Conservation (phyloP, 2,888 invertebrate genomes). For the Mylabris sibirica region DNA sequence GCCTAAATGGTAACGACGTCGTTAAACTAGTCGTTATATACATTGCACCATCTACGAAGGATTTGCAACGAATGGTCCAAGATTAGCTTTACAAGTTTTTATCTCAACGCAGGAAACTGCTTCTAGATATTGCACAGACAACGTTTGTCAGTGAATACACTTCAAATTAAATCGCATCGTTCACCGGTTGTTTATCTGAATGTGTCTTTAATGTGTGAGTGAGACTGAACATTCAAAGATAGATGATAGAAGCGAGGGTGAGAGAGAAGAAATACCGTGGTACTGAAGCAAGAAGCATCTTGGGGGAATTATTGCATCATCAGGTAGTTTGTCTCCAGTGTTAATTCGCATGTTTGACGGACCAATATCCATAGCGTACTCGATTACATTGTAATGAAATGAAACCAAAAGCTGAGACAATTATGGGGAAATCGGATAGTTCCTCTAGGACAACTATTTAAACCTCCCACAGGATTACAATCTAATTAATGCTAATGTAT, state of each 20-base stretch:
- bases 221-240: neutral
- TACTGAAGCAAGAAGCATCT: neutral
- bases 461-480: conserved; percentile 6
- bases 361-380: neutral
- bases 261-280: neutral
- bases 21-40: conserved; percentile 52
- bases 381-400: conserved; percentile 6
- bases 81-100: conserved; percentile 48
- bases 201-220: neutral
- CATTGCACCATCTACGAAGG: conserved; percentile 45
- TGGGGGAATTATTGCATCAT: neutral
- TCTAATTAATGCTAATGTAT: conserved; percentile 9
- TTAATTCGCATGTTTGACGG: neutral
- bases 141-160: neutral
- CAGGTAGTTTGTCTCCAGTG: neutral
- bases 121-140: conserved; percentile 14
- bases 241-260: neutral
- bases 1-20: conserved; percentile 49
- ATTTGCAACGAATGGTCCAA: conserved; percentile 45
- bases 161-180: conserved; percentile 15
- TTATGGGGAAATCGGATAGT: neutral
- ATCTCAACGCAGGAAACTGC: conserved; percentile 19
- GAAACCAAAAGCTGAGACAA: neutral
- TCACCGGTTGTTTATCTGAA: too few relatives aligned
- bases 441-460: neutral